A percentile compares a stretch with the other conserved stretches of the same genome.
Evolutionary conservation across 2,888 invertebrate genomes (phyloP).

Genomic region (Mycalesis mineus): DNA sequence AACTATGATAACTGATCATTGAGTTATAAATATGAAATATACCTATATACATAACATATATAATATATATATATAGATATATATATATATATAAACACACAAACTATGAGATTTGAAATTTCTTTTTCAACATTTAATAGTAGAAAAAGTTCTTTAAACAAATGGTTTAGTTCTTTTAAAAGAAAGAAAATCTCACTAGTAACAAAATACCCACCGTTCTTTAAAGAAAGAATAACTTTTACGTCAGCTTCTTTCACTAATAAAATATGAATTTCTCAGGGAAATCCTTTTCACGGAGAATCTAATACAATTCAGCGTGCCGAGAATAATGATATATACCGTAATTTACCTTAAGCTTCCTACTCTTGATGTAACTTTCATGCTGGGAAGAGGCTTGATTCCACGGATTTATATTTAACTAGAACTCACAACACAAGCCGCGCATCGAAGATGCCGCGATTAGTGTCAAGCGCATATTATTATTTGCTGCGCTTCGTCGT

Average conservation of each 20-base stretch:
- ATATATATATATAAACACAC: too few species aligned
- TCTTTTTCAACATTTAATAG: too few species aligned
- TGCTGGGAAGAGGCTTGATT: neutral
- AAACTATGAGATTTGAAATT: too few species aligned
- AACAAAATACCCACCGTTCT: neutral
- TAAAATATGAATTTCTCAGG: conserved; percentile 9
- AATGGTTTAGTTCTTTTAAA: conserved; percentile 3
- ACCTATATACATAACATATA: too few species aligned
- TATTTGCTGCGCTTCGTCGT: too few species aligned
- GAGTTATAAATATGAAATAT: too few species aligned
- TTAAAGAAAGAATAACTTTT: neutral
- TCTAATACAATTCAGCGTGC: conserved; percentile 9
- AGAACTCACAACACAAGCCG: too few species aligned
- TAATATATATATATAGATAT: too few species aligned
- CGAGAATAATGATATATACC: conserved; percentile 5
- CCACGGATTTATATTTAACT: neutral
- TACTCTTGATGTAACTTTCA: neutral
- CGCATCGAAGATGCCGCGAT: too few species aligned
- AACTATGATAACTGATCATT: too few species aligned
- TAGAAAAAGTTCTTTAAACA: neutral
- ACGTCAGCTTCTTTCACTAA: neutral
- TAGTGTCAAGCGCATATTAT: too few species aligned
- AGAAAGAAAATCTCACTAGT: neutral
- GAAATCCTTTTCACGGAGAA: conserved; percentile 6
- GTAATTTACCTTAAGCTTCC: neutral